A percentile compares a stretch with the other conserved stretches of the same genome.
Evolutionary conservation across 2,113 vertebrate genomes (phyloP).

Genomic region (Cercopithecus mona): DNA sequence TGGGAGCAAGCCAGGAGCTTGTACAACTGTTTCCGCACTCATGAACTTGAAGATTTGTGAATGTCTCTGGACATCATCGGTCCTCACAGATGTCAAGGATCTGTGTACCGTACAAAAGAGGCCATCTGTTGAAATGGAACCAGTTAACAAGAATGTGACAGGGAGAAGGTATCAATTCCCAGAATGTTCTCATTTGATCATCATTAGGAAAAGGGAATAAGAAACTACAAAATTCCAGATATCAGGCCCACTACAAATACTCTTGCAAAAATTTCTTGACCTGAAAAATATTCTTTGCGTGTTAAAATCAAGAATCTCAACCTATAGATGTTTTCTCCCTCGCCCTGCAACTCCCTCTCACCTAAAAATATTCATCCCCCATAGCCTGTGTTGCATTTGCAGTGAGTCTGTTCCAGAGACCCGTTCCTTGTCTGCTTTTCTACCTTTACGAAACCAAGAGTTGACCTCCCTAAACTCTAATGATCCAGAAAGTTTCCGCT

Average conservation of each 20-base stretch:
- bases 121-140: conserved; percentile 34
- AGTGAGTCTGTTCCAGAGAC: neutral
- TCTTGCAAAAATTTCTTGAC: neutral
- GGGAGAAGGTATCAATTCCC: conserved; percentile 19
- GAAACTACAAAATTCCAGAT: neutral
- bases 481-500: neutral
- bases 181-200: conserved; percentile 25
- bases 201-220: neutral
- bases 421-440: neutral
- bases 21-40: neutral
- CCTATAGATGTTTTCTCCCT: neutral
- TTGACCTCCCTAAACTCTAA: neutral
- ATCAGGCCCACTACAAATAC: neutral
- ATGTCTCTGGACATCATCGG: neutral
- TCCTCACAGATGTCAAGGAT: conserved; percentile 13
- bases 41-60: neutral
- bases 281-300: neutral
- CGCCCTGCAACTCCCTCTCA: neutral
- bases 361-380: neutral
- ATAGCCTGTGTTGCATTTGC: neutral
- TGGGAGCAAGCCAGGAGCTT: conserved; percentile 44
- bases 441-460: neutral
- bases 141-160: conserved; percentile 1
- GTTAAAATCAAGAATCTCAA: neutral
- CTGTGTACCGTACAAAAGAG: neutral